A percentile compares a stretch with the other conserved stretches of the same genome.
These are phyloP conservation scores for Stichodactyla mertensii DNA, from an alignment of 64 coral and sea anemone genomes.

Conservation along the genomic window DNA sequence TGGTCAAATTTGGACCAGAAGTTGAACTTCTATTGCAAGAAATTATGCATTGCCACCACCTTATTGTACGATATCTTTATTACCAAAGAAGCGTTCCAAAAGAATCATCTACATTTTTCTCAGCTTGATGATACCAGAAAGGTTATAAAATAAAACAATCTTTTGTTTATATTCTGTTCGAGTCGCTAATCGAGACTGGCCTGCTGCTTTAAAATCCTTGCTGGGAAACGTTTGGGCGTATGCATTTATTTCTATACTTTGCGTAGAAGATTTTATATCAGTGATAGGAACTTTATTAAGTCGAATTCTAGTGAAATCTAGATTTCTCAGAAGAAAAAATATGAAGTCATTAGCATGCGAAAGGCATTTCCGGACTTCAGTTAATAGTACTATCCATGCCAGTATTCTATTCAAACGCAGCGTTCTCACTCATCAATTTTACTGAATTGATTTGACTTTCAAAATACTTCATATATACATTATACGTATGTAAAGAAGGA, in stretches of 20 bases:
- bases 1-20: neutral
- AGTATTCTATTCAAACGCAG: neutral
- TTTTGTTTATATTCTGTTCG: neutral
- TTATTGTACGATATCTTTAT: no score
- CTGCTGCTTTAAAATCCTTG: neutral
- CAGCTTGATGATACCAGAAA: neutral
- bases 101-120: neutral
- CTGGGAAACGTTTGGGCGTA: neutral
- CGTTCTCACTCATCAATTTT: neutral
- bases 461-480: neutral
- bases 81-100: neutral
- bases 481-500: neutral
- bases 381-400: neutral
- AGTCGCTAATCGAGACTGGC: neutral
- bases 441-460: slow-evolving; percentile 5
- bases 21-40: neutral
- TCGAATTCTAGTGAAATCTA: neutral
- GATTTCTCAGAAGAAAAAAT: neutral
- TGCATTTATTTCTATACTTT: neutral
- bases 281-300: no score
- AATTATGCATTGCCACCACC: neutral
- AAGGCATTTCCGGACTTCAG: slow-evolving; percentile 9
- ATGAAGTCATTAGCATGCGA: neutral
- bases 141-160: neutral
- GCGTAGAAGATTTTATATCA: no score